Evolutionary conservation across 2,888 invertebrate species (phyloP), one percentile per base, ranked within the genome.

Genomic region (Copidosoma aretas): DNA sequence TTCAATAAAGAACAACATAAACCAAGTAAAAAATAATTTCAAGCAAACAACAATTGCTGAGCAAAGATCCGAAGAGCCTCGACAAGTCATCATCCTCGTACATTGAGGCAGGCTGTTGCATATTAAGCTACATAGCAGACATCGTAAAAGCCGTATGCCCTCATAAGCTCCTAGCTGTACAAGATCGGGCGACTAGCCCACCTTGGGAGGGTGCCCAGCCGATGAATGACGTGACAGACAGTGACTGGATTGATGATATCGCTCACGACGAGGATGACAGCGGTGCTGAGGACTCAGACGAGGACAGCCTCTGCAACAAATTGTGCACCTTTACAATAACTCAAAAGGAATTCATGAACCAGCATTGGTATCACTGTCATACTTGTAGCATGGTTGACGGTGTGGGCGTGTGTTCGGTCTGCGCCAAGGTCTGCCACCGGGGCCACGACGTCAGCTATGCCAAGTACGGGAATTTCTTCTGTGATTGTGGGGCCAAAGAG

Each of bases 321-420:
- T 86, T 98, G 17, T 98, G 98, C 84, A 98, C 98, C 0, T 98
- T 96, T 85, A 97, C 97, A 10, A 91, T 97, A 64, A 98, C 98
- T 0, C 95, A 97, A 82, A 95, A 95, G 79, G 98, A 98, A 84
- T 98, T 97, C 82, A 97, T 97, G 94, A 97, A 96, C 85, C 98
- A 94, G 81, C 95, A 95, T 82, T 95, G 97, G 97, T 99, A 98
- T 86, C 98, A 99, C 85, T 99, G 98, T 82, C 98, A 98, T 85
- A 97, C 98, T 0, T 98, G 98, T 84, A 93, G 93, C 83, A 98
- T 99, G 98, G 91, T 97, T 68, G 98, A 98, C 82, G 95, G 97
- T 10, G 97, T 97, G 1, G 99, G 99, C 0, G 98, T 98, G 39
- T 99, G 99, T 83, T 95, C 97, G 0, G 93, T 98, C 19, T 99